Evolutionary conservation across 2,113 vertebrate species (phyloP).

Genomic region (Mus spicilegus): DNA sequence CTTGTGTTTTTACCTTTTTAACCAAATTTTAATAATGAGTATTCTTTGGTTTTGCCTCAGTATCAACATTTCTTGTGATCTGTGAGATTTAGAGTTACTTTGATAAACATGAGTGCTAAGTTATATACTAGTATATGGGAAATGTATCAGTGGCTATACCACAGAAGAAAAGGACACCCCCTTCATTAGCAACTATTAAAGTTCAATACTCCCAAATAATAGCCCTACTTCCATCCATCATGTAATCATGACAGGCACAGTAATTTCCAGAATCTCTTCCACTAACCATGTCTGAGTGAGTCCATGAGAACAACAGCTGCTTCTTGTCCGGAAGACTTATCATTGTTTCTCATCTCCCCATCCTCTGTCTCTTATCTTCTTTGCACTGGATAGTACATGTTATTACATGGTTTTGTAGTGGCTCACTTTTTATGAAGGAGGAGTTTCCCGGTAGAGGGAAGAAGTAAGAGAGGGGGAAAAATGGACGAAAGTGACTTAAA

Average conservation of each 20-base stretch:
- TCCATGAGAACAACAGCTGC: fast-evolving
- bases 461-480: neutral
- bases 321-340: neutral
- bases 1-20: neutral
- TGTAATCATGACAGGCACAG: neutral
- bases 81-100: neutral
- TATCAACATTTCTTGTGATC: neutral
- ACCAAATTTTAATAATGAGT: neutral
- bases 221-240: too few species aligned
- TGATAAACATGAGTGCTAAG: neutral
- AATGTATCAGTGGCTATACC: neutral
- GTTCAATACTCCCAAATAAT: fast-evolving
- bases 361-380: neutral
- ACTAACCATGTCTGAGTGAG: neutral
- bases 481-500: neutral
- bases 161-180: neutral
- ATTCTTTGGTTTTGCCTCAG: neutral
- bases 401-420: neutral
- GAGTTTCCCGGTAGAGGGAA: neutral
- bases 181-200: neutral
- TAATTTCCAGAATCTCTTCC: neutral
- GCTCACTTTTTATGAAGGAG: neutral
- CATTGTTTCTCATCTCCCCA: neutral
- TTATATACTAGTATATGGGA: too few species aligned
- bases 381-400: too few species aligned